A percentile compares a stretch with the other conserved stretches of the same genome.
These are phyloP conservation scores for Bursaphelenchus okinawaensis DNA, from an alignment of 2,888 invertebrate species.

Conservation along the genomic window DNA sequence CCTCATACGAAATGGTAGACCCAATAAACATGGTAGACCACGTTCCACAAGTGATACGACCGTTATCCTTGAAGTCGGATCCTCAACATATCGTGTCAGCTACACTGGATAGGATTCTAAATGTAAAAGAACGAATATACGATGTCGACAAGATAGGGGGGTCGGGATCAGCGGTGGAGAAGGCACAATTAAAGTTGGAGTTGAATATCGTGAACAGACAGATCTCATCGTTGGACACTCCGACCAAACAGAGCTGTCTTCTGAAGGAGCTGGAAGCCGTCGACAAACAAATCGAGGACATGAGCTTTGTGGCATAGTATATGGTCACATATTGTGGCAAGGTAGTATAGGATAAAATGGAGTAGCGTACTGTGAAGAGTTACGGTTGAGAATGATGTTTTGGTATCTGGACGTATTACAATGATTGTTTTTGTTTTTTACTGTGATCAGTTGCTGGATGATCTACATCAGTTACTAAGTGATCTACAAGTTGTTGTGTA, in stretches of 20 bases:
- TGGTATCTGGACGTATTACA: too few relatives aligned
- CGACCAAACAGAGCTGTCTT: constrained; percentile 47
- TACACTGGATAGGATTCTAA: constrained; percentile 46
- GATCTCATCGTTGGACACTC: constrained; percentile 46
- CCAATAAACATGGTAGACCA: constrained; percentile 23
- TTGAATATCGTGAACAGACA: constrained; percentile 44
- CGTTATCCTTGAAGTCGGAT: constrained; percentile 26
- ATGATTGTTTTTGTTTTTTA: too few relatives aligned
- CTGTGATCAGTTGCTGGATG: too few relatives aligned
- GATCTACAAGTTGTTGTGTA: too few relatives aligned
- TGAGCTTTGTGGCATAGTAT: constrained; percentile 15
- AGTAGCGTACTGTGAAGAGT: too few relatives aligned
- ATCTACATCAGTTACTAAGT: too few relatives aligned
- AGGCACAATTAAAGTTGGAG: constrained; percentile 50
- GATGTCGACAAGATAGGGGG: constrained; percentile 25
- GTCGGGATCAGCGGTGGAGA: constrained; percentile 33
- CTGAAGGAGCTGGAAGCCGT: constrained; percentile 44
- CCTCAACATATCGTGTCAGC: constrained; percentile 48
- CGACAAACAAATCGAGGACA: constrained; percentile 36
- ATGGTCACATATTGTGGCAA: too few relatives aligned
- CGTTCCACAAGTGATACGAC: constrained; percentile 32
- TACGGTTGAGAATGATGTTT: too few relatives aligned
- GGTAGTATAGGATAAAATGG: too few relatives aligned
- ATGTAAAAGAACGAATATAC: constrained; percentile 34
- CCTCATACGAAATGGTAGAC: constrained; percentile 21